Evolutionary conservation across 2,888 invertebrate genomes (phyloP), one percentile per base, ranked within the genome.

Genomic region (Drosophila koepferae): DNA sequence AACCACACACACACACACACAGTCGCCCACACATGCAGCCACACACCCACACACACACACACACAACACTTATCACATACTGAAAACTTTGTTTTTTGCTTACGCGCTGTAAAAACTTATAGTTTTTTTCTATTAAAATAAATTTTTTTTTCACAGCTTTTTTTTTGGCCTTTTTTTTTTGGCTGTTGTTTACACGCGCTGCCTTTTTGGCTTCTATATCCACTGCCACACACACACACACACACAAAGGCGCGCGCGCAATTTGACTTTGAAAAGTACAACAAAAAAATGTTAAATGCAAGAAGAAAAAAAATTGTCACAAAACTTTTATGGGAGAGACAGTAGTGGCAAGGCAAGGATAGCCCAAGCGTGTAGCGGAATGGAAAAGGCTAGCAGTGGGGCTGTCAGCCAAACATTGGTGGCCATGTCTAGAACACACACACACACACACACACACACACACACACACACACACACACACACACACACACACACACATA

Each of bases 281-380:
- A 67, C 28, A 28, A 61, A 3, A 41, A 74, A 56, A 23, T 23
- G 3, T 23, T 2, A 67, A 38, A 14, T 38, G 38, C 38, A 38
- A 12, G 5, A 31, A n/a, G n/a, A 65, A 60, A 62, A 66, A 89
- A 86, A 80, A 85, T 62, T 87, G 83, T 88, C 89, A 88, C 86
- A 86, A 86, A 83, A 83, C 80, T 83, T 83, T 83, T 86, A 88
- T 86, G 85, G 82, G 74, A 74, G 74, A 80, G 80, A 75, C 77
- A 81, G 28, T 28, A 28, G 28, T 72, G 72, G 74, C 72, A 53
- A 36, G 63, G 65, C 36, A 51, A 46, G 43, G 28, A 36, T 49
- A 43, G n/a, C 23, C 23, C n/a, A 40, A 9, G n/a, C 1, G 36
- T 16, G 28, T 8, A 4, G 54, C 3, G 56, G 44, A 9, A 9